Base-by-base conservation (phyloP, 2,888 invertebrate genomes). In the Platycheirus albimanus region DNA sequence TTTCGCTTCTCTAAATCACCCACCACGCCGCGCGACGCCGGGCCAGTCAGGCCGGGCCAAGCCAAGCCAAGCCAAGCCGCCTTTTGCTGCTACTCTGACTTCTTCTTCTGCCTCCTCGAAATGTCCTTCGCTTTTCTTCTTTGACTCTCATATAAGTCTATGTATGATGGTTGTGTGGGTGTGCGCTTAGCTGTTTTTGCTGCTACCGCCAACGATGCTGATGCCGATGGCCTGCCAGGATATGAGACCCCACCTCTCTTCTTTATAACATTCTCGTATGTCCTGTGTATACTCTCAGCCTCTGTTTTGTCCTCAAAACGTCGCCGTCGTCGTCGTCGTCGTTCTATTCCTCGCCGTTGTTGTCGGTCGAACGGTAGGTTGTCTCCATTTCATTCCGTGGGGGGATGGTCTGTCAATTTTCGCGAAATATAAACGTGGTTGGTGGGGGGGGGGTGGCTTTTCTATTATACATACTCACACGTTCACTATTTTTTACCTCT, bases 41-140 rank as follows among this genome's bases (percentile, higher is more conserved):
- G n/a, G n/a, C n/a, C n/a, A n/a, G n/a, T n/a, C n/a, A n/a, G n/a
- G n/a, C n/a, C n/a, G n/a, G n/a, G n/a, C n/a, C n/a, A n/a, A n/a
- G n/a, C n/a, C n/a, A n/a, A 13, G n/a, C 15, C 49, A 7, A 3
- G 49, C 49, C 30, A 24, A 56, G 17, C n/a, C 43, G 45, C 61
- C 43, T 61, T 58, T 45, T 45, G 43, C 66, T 49, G 56, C 49
- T 66, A 52, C 30, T 56, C 56, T 11, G 30, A 11, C 52, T 54
- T 54, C 30, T 58, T 41, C 20, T 70, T 49, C 58, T 81, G 47
- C 70, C 81, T 72, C 67, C 77, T 72, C 49, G 54, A 77, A 77
- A 72, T 83, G 77, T 71, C 77, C 81, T 83, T 83, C 67, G 77
- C 67, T 72, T 77, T 83, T 83, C 81, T 83, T 83, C 81, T 67